A percentile compares a stretch with the other conserved stretches of the same genome.
phyloP scores from a whole-genome alignment of 2,888 invertebrate species.

The Scotopteryx bipunctaria region DNA sequence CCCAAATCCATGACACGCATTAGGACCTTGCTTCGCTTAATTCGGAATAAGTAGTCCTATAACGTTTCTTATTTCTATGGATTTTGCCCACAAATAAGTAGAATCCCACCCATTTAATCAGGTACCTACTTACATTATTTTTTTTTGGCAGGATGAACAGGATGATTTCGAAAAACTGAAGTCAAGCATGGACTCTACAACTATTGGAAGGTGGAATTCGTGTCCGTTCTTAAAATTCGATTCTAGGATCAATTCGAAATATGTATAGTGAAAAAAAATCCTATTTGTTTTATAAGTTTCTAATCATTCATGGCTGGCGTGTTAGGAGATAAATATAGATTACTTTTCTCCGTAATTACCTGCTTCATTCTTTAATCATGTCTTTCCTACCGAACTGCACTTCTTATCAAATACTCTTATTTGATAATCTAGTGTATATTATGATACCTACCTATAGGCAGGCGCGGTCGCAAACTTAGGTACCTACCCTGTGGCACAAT shows the following conservation, averaged over 20 bases:
- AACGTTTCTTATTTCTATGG: too few species aligned
- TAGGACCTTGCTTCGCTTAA: too few species aligned
- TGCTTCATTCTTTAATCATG: background rate
- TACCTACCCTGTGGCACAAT: too few species aligned
- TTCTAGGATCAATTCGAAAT: background rate
- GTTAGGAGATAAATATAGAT: constrained; percentile 11
- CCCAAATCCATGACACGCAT: too few species aligned
- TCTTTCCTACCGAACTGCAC: background rate
- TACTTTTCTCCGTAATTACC: constrained; percentile 8
- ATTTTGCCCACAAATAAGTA: background rate
- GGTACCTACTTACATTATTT: background rate
- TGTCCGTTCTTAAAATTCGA: constrained; percentile 8
- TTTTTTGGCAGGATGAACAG: constrained; percentile 18
- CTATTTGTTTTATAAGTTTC: background rate
- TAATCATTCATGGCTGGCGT: background rate
- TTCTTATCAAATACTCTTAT: background rate
- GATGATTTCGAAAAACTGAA: constrained; percentile 14
- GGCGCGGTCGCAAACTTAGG: too few species aligned
- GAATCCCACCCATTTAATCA: background rate
- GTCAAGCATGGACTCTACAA: constrained; percentile 7
- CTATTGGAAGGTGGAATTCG: constrained; percentile 4
- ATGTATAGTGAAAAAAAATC: background rate
- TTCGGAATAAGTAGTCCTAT: too few species aligned
- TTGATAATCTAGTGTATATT: too few species aligned
- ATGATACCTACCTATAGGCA: background rate